Evolutionary conservation across 2,888 invertebrate genomes (phyloP).

Genomic region (Thecocarcelia acutangulata): DNA sequence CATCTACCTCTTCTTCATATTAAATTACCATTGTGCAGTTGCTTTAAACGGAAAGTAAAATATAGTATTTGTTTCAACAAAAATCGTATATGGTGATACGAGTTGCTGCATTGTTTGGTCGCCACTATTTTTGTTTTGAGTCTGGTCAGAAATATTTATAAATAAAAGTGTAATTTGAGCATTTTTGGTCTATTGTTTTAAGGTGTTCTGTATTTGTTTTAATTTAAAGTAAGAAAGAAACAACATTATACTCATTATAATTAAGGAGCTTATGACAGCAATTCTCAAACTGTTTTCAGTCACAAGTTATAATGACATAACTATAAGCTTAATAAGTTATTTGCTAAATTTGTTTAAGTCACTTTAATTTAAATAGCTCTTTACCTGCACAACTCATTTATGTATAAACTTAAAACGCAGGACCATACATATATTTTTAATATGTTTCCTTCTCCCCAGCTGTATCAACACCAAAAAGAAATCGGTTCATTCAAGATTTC

Average conservation of each 20-base stretch:
- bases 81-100: constrained; percentile 30
- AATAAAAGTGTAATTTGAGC: constrained; percentile 57
- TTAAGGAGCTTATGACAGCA: neutral
- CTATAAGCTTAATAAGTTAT: no score
- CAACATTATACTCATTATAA: no score
- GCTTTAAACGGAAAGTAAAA: constrained; percentile 25
- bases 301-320: no score
- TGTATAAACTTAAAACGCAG: no score
- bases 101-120: constrained; percentile 28
- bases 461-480: no score
- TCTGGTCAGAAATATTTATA: constrained; percentile 34
- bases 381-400: no score
- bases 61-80: constrained; percentile 14
- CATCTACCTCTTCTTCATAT: constrained; percentile 36
- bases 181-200: constrained; percentile 44
- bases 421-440: no score
- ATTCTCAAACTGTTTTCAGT: constrained; percentile 4
- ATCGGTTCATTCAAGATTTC: no score
- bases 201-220: constrained; percentile 1
- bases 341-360: no score
- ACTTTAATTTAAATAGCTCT: no score
- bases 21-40: constrained; percentile 39
- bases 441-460: no score
- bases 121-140: constrained; percentile 35
- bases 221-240: neutral